phyloP scores from a whole-genome alignment of 2,888 invertebrate genomes.

The Agrochola macilenta region DNA sequence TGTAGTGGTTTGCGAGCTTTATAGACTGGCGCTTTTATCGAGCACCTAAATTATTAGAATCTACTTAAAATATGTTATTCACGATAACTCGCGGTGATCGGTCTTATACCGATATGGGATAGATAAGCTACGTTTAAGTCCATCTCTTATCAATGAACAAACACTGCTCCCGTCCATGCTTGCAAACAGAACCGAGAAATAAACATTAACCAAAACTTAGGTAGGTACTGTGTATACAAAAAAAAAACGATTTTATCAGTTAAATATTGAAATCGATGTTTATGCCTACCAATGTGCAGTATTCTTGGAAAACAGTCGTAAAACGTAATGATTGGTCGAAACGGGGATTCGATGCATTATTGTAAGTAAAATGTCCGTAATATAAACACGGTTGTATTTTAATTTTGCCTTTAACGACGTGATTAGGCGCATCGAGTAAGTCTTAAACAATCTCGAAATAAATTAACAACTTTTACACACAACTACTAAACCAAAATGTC shows the following conservation, averaged over 20 bases:
- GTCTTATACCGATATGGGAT: conserved; percentile 63
- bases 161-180: conserved; percentile 70
- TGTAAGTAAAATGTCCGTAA: conserved; percentile 51
- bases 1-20: conserved; percentile 54
- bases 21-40: conserved; percentile 73
- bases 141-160: conserved; percentile 73
- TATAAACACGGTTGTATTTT: conserved; percentile 61
- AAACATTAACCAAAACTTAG: conserved; percentile 53
- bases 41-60: conserved; percentile 72
- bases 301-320: conserved; percentile 62
- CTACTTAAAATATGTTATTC: conserved; percentile 71
- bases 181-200: conserved; percentile 62
- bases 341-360: conserved; percentile 53
- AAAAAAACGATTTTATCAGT: conserved; percentile 61
- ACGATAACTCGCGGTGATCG: conserved; percentile 68
- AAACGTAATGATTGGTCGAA: conserved; percentile 57
- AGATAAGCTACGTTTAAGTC: conserved; percentile 64
- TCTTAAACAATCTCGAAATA: conserved; percentile 57
- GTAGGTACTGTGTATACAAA: conserved; percentile 50
- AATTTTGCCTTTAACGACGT: conserved; percentile 63
- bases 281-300: conserved; percentile 39
- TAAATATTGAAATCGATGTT: conserved; percentile 64
- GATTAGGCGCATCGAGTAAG: conserved; percentile 44
- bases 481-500: conserved; percentile 25
- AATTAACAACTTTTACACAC: conserved; percentile 39